Evolutionary conservation across 2,888 invertebrate genomes (phyloP).

Genomic region (Amphiduros pacificus): DNA sequence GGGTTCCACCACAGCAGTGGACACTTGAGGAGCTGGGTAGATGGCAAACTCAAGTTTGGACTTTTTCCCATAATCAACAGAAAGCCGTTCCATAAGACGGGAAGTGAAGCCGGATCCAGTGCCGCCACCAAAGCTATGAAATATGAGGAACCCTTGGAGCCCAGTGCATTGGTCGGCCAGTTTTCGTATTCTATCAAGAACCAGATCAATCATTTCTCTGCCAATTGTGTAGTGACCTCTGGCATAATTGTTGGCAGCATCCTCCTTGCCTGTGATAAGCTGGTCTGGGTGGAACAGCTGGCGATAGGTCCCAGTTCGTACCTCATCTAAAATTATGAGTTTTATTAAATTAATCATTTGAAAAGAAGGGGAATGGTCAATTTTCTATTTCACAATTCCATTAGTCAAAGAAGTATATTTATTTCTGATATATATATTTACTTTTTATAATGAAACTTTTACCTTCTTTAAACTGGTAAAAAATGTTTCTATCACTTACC

Average conservation of each 20-base stretch:
- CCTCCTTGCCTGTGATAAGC: constrained; percentile 70
- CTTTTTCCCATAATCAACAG: constrained; percentile 65
- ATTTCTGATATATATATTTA: too few relatives aligned
- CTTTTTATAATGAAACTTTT: too few relatives aligned
- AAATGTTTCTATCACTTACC: too few relatives aligned
- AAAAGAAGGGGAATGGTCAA: too few relatives aligned
- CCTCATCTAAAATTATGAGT: constrained; percentile 47
- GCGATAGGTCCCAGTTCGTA: constrained; percentile 51
- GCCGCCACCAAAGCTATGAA: constrained; percentile 73
- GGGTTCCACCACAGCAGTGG: constrained; percentile 51
- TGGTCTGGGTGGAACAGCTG: constrained; percentile 58
- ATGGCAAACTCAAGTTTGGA: constrained; percentile 55
- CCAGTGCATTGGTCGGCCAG: constrained; percentile 79
- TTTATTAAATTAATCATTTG: too few relatives aligned
- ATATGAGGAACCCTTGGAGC: constrained; percentile 80
- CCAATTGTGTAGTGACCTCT: constrained; percentile 79
- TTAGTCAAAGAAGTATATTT: too few relatives aligned
- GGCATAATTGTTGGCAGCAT: constrained; percentile 84
- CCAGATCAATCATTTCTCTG: constrained; percentile 73
- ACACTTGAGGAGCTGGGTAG: constrained; percentile 46
- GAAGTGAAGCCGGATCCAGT: constrained; percentile 68
- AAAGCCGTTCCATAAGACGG: constrained; percentile 68
- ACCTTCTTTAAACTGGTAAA: too few relatives aligned
- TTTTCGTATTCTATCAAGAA: constrained; percentile 73
- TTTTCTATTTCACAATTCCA: too few relatives aligned